phyloP scores from a whole-genome alignment of 2,888 invertebrate species.

The Leptura quadrifasciata region DNA sequence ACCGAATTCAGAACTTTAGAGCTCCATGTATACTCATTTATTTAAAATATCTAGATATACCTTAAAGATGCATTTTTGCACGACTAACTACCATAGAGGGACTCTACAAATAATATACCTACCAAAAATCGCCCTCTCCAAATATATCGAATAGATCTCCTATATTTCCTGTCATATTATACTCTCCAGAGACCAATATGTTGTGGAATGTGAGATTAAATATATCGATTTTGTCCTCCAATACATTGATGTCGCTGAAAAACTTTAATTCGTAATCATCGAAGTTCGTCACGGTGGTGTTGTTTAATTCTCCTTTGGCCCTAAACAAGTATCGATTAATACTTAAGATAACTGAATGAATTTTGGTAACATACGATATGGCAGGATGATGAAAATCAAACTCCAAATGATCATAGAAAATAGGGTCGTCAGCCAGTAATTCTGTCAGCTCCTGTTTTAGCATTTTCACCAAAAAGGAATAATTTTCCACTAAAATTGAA shows the following conservation, averaged over 20 bases:
- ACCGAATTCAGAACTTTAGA: too few species aligned
- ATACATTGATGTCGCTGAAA: constrained; percentile 20
- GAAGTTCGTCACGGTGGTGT: constrained; percentile 45
- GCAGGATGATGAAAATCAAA: constrained; percentile 26
- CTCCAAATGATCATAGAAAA: constrained; percentile 16
- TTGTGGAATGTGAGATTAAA: constrained; percentile 55
- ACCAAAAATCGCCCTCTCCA: constrained; percentile 55
- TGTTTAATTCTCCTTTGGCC: constrained; percentile 44
- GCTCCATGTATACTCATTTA: not conserved
- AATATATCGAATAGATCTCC: constrained; percentile 57
- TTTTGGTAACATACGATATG: constrained; percentile 25
- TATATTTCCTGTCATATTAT: constrained; percentile 54
- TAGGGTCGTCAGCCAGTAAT: constrained; percentile 1
- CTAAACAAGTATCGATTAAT: constrained; percentile 41
- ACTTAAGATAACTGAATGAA: not conserved
- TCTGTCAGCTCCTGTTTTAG: constrained; percentile 12
- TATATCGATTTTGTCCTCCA: constrained; percentile 32
- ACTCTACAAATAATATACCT: constrained; percentile 12
- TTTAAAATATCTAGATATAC: not conserved
- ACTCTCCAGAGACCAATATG: constrained; percentile 47
- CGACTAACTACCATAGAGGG: too few species aligned
- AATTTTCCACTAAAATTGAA: constrained; percentile 2
- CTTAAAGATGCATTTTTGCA: not conserved
- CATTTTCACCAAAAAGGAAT: not conserved
- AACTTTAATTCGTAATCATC: constrained; percentile 32